Conservation (phyloP, 2,888 invertebrate species). For the Pristionchus maxplancki region DNA sequence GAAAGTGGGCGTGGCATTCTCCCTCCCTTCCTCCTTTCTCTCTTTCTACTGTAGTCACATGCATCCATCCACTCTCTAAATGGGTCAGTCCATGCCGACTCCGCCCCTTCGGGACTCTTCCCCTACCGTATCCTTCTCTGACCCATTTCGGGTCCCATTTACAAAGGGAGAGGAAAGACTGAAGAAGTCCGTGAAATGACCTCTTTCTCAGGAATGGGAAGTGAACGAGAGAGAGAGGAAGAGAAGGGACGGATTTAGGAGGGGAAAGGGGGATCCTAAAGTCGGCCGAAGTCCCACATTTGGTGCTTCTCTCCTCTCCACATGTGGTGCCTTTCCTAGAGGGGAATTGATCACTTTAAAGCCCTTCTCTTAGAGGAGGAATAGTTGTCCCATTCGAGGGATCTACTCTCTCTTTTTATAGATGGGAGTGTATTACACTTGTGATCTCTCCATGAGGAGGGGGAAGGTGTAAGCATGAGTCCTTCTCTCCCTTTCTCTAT, state of each 20-base stretch:
- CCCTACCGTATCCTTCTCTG: constrained; percentile 11
- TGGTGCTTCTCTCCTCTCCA: constrained; percentile 6
- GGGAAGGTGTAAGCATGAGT: not conserved
- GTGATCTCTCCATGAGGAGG: not conserved
- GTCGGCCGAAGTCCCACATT: constrained; percentile 28
- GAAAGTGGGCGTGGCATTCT: constrained; percentile 37
- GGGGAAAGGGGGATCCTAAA: constrained; percentile 40
- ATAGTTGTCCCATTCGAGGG: constrained; percentile 31
- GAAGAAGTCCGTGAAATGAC: constrained; percentile 25
- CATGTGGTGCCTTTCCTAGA: constrained; percentile 45
- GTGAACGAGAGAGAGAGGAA: constrained; percentile 41
- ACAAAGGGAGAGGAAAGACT: not conserved
- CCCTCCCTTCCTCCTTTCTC: not conserved
- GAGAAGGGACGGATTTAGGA: constrained; percentile 19
- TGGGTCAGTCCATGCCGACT: not conserved
- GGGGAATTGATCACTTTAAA: constrained; percentile 42
- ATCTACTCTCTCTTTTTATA: constrained; percentile 34
- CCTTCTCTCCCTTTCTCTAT: constrained; percentile 14
- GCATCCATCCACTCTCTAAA: constrained; percentile 19
- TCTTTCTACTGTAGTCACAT: constrained; percentile 42
- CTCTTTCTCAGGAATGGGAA: constrained; percentile 45
- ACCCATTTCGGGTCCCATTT: constrained; percentile 18
- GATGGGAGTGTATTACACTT: constrained; percentile 8
- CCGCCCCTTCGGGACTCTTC: constrained; percentile 19
- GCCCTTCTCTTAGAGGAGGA: not conserved